Base-by-base conservation (phyloP, 53 echinoderm and acorn worm genomes). In the Apostichopus leukothele region DNA sequence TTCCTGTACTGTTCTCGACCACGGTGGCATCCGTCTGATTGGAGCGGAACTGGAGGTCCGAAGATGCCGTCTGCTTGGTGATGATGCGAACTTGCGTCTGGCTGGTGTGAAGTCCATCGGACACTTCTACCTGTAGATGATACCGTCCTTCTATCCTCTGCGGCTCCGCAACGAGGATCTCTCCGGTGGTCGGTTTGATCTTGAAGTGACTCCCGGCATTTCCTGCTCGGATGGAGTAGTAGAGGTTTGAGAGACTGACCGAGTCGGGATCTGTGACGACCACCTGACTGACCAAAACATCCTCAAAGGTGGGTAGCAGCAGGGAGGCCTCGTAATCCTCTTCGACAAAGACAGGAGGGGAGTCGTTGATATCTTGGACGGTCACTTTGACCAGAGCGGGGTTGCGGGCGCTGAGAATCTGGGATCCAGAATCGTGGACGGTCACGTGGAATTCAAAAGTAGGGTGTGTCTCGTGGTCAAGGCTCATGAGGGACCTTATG, bases 301-400 rank as follows among this genome's bases (percentile, higher is more conserved):
- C 95, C 25, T 75, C 83, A 77, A 94, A 98, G n/a, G 98, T 98
- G 26, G 98, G 98, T 7, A 98, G 92, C 8, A 98, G 86, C 21
- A 98, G 88, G 10, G 67, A 88, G 3, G 95, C 90, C 67, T 89
- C 80, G 71, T 94, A 98, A 76, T 91, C 86, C 0, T 90, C 91
- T 53, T 90, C 52, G 11, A 73, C 86, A 68, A 98, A 98, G 50
- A 88, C 90, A 0, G 98, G 98, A 11, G 94, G 94, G 0, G 95
- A 98, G 73, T 98, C 98, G 60, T 98, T 98, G 92, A 98, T 98
- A 91, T 98, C 98, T 9, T 94, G 86, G 27, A 98, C 94, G 84
- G 89, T 91, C 83, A 98, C 89, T 77, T 88, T 88, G 51, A 98
- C 98, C 20, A 90, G 87, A 20, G 95, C 98, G 1, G 95, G 94